A percentile compares a stretch with the other conserved stretches of the same genome.
These are phyloP conservation scores for Daubentonia madagascariensis DNA, from an alignment of 2,113 vertebrate species.

Conservation along the genomic window DNA sequence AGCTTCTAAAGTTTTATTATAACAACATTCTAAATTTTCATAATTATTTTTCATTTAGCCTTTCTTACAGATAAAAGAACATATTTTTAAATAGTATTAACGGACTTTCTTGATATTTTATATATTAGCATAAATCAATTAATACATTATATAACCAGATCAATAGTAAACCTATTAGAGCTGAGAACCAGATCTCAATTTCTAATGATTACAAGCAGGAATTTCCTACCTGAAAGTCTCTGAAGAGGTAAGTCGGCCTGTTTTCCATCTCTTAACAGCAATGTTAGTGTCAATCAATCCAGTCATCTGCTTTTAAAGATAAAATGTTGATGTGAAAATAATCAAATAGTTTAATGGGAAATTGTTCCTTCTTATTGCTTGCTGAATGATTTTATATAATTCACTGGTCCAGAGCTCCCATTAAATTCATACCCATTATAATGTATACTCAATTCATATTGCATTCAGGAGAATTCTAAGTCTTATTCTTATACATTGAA, in stretches of 20 bases:
- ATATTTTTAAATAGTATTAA: neutral
- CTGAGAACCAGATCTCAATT: neutral
- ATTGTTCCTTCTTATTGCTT: neutral
- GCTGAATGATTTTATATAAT: neutral
- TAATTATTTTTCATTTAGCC: neutral
- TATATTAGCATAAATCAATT: neutral
- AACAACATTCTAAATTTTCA: neutral
- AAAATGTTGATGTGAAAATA: slow-evolving; percentile 26
- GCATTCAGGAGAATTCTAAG: neutral
- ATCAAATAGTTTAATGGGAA: neutral
- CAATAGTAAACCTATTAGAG: neutral
- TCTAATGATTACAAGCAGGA: neutral
- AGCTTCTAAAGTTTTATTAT: neutral
- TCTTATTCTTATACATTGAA: neutral
- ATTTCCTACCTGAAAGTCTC: neutral
- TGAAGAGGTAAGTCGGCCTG: neutral
- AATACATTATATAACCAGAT: neutral
- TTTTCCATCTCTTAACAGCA: neutral
- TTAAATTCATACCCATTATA: neutral
- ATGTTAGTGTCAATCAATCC: neutral
- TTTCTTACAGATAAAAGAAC: neutral
- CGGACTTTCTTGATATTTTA: neutral
- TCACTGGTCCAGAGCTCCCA: neutral
- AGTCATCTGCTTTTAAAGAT: neutral
- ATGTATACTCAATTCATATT: neutral